phyloP scores from a whole-genome alignment of 2,888 invertebrate genomes.

The Nemoura dubitans region DNA sequence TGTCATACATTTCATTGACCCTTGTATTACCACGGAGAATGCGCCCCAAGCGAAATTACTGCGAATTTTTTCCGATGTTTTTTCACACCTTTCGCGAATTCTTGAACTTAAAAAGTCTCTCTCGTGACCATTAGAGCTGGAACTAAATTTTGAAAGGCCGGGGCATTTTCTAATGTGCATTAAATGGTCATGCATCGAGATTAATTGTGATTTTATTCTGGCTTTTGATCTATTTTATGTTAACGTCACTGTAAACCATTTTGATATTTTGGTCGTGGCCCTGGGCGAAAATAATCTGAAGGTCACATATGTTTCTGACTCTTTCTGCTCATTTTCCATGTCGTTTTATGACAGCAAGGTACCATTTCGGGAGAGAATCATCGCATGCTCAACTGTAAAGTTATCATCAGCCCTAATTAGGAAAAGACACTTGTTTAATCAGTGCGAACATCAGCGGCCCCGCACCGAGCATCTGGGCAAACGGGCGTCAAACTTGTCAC shows the following conservation, averaged over 20 bases:
- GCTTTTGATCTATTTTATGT: conserved; percentile 14
- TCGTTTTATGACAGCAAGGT: too few species aligned
- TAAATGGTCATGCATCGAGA: not conserved
- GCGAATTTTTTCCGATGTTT: conserved; percentile 26
- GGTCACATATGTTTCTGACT: not conserved
- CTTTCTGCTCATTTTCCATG: not conserved
- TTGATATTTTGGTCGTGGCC: conserved; percentile 23
- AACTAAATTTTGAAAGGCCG: not conserved
- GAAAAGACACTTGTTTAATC: not conserved
- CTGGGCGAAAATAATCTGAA: conserved; percentile 20
- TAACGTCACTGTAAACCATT: conserved; percentile 29
- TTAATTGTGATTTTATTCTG: not conserved
- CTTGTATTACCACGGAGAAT: conserved; percentile 45
- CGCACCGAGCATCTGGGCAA: not conserved
- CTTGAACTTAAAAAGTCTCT: not conserved
- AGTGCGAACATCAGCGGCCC: not conserved
- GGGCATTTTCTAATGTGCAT: not conserved
- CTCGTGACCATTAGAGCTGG: not conserved
- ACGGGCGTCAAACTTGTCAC: not conserved
- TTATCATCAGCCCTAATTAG: not conserved
- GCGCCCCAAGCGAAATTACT: conserved; percentile 47
- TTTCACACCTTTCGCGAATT: conserved; percentile 24
- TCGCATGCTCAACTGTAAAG: not conserved
- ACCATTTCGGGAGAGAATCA: not conserved
- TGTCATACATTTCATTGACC: conserved; percentile 49